These are phyloP conservation scores for Epinotia ramella DNA, from an alignment of 2,888 invertebrate species.

Conservation along the genomic window DNA sequence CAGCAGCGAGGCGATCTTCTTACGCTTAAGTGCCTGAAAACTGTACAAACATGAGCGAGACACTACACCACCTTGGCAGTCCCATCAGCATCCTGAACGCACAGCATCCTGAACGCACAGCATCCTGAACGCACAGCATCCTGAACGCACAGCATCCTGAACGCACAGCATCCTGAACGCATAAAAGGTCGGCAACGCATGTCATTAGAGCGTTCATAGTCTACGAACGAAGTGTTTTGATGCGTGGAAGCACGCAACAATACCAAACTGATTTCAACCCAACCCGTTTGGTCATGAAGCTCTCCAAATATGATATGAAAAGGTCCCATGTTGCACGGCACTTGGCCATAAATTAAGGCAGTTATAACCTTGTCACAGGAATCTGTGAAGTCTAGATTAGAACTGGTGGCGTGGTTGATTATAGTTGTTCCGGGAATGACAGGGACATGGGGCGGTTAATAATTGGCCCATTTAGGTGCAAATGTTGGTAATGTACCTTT, in stretches of 20 bases:
- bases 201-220: too few relatives aligned
- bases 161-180: too few relatives aligned
- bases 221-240: too few relatives aligned
- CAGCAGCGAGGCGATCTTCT: too few relatives aligned
- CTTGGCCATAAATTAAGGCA: background rate
- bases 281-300: background rate
- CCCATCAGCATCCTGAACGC: too few relatives aligned
- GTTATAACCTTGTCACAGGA: background rate
- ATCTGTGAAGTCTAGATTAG: constrained; percentile 1
- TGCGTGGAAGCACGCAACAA: background rate
- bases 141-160: too few relatives aligned
- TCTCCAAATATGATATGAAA: background rate
- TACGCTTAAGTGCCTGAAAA: too few relatives aligned
- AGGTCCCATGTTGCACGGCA: background rate
- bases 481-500: background rate
- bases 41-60: too few relatives aligned
- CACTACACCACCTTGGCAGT: too few relatives aligned
- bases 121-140: too few relatives aligned
- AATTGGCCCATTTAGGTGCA: background rate
- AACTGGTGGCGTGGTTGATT: background rate
- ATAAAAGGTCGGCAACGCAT: too few relatives aligned
- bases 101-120: too few relatives aligned
- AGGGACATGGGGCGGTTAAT: background rate
- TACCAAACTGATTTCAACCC: background rate
- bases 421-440: background rate